A percentile compares a stretch with the other conserved stretches of the same genome.
phyloP scores from a whole-genome alignment of 2,888 invertebrate species.

The Rhorus exstirpatorius region DNA sequence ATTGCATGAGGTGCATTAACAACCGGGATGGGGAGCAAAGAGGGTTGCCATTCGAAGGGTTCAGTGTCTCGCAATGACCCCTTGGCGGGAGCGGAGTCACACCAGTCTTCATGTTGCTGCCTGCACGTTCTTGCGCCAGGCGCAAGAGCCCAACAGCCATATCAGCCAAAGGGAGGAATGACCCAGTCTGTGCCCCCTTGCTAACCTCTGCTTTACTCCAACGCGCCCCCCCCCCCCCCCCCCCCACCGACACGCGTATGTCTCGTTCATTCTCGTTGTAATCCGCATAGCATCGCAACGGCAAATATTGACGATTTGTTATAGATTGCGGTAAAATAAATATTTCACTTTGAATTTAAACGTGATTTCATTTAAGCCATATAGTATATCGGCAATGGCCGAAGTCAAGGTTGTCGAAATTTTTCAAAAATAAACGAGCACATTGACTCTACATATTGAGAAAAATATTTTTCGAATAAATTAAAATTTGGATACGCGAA shows the following conservation, averaged over 20 bases:
- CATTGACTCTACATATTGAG: too few relatives aligned
- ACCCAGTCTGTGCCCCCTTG: slow-evolving; percentile 79
- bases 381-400: too few relatives aligned
- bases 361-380: too few relatives aligned
- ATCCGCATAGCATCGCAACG: not conserved
- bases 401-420: too few relatives aligned
- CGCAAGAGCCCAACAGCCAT: slow-evolving; percentile 7
- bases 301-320: not conserved
- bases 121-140: not conserved
- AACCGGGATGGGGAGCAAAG: slow-evolving; percentile 39
- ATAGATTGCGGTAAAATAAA: too few relatives aligned
- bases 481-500: too few relatives aligned
- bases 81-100: slow-evolving; percentile 75
- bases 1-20: slow-evolving; percentile 49
- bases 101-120: slow-evolving; percentile 64
- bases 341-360: too few relatives aligned
- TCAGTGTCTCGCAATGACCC: slow-evolving; percentile 83
- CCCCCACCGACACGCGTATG: slow-evolving; percentile 68
- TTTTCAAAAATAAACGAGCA: not conserved
- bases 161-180: slow-evolving; percentile 79
- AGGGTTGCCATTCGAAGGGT: slow-evolving; percentile 79
- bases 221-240: slow-evolving; percentile 63
- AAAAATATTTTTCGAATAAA: too few relatives aligned
- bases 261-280: slow-evolving; percentile 61
- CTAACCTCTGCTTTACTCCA: slow-evolving; percentile 65